phyloP scores from a whole-genome alignment of 92 coral and sea anemone species.

The Palythoa caribaeorum region DNA sequence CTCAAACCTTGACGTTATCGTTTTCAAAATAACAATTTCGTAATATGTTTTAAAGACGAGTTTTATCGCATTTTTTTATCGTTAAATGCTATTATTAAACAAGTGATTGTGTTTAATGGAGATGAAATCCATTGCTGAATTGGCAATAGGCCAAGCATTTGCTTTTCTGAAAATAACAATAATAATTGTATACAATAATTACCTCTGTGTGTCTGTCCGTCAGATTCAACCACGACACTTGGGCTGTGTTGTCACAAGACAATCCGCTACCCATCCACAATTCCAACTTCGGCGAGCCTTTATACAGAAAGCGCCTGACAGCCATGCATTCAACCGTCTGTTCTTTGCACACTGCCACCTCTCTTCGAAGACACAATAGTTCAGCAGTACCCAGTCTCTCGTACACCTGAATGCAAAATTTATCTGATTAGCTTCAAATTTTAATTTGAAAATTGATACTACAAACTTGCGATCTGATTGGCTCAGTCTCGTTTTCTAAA shows the following conservation, averaged over 20 bases:
- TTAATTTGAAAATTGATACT: background rate
- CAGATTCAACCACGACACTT: conserved; percentile 87
- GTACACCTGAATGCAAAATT: conserved; percentile 69
- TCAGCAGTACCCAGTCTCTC: conserved; percentile 88
- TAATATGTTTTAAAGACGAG: too few species aligned
- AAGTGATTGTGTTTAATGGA: too few species aligned
- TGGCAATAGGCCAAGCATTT: too few species aligned
- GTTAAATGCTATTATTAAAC: too few species aligned
- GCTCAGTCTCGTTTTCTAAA: too few species aligned
- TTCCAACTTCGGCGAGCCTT: conserved; percentile 68
- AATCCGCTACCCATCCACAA: conserved; percentile 98
- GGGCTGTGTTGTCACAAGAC: conserved; percentile 72
- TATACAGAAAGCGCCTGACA: conserved; percentile 72
- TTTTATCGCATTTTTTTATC: too few species aligned
- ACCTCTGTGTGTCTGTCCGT: conserved; percentile 86
- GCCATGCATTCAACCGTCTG: conserved; percentile 97
- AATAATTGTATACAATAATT: background rate
- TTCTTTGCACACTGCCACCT: conserved; percentile 90
- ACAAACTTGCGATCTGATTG: background rate
- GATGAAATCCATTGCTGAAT: too few species aligned
- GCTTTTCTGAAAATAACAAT: background rate
- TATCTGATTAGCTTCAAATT: background rate
- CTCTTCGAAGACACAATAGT: conserved; percentile 90
- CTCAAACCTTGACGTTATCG: too few species aligned
- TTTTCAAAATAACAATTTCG: too few species aligned